phyloP scores from a whole-genome alignment of 1,140 invertebrate genomes.

The Galleria mellonella region DNA sequence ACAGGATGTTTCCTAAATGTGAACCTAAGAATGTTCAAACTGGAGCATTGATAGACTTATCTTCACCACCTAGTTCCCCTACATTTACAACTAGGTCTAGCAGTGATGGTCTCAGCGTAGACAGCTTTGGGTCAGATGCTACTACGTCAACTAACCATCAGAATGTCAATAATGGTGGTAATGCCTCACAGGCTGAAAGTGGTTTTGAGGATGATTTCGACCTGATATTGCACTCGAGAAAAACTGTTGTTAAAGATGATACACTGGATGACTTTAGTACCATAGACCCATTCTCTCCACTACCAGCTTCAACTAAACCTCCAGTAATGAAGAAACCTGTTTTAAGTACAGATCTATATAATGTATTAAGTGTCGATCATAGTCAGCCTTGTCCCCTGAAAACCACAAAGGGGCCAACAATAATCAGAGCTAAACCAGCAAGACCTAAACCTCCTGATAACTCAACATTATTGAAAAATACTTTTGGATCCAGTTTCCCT shows the following conservation, averaged over 20 bases:
- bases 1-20: conserved; percentile 62
- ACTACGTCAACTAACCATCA: conserved; percentile 75
- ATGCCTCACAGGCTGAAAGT: conserved; percentile 83
- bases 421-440: conserved; percentile 82
- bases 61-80: conserved; percentile 81
- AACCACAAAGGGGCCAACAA: conserved; percentile 76
- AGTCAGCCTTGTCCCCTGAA: conserved; percentile 22
- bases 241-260: conserved; percentile 67
- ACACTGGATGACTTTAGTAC: conserved; percentile 62
- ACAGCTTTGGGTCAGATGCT: conserved; percentile 84
- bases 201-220: conserved; percentile 86
- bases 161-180: conserved; percentile 76
- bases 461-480: conserved; percentile 51
- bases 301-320: conserved; percentile 34
- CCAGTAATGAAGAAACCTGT: conserved; percentile 41
- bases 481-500: conserved; percentile 45
- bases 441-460: conserved; percentile 82
- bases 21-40: conserved; percentile 60
- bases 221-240: conserved; percentile 71
- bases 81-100: conserved; percentile 83
- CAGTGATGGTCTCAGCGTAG: conserved; percentile 82
- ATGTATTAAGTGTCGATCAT: conserved; percentile 60
- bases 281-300: conserved; percentile 68
- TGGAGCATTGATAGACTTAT: conserved; percentile 76
- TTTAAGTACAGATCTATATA: conserved; percentile 40